Percentiles rank a stretch among this genome's conserved stretches.
These are phyloP conservation scores for Plecotus auritus DNA, from an alignment of 2,113 vertebrate genomes.

Conservation along the genomic window DNA sequence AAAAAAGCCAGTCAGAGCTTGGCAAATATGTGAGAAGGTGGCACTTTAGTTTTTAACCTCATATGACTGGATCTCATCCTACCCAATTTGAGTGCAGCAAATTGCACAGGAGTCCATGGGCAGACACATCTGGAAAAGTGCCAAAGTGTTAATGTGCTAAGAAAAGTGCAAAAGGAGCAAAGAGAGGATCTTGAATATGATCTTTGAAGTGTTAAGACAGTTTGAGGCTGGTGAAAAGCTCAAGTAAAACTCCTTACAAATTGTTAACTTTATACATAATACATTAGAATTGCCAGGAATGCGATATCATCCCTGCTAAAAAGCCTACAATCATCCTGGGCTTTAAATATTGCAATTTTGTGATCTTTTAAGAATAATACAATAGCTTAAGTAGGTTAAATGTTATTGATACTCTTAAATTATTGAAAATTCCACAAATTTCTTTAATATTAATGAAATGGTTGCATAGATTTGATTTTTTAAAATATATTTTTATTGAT, in stretches of 20 bases:
- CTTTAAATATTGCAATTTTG: background rate
- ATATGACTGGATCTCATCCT: background rate
- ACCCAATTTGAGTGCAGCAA: background rate
- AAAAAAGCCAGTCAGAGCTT: background rate
- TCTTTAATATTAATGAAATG: background rate
- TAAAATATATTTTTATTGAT: too few species aligned
- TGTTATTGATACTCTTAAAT: background rate
- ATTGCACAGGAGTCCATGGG: background rate
- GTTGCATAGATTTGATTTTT: background rate
- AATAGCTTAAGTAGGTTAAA: background rate
- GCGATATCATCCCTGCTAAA: background rate
- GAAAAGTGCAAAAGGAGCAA: background rate
- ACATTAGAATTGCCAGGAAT: background rate
- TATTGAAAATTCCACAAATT: background rate
- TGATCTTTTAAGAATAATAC: background rate
- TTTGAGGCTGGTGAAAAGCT: background rate
- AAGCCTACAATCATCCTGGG: background rate
- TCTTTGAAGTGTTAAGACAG: background rate
- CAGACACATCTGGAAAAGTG: background rate
- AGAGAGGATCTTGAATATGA: background rate
- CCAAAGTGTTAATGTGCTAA: background rate
- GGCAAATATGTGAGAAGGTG: background rate
- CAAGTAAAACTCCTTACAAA: conserved; percentile 25
- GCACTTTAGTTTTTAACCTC: background rate
- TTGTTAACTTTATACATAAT: background rate